Evolutionary conservation across 2,888 invertebrate species (phyloP), one percentile per base, ranked within the genome.

Genomic region (Phragmatobia fuliginosa): DNA sequence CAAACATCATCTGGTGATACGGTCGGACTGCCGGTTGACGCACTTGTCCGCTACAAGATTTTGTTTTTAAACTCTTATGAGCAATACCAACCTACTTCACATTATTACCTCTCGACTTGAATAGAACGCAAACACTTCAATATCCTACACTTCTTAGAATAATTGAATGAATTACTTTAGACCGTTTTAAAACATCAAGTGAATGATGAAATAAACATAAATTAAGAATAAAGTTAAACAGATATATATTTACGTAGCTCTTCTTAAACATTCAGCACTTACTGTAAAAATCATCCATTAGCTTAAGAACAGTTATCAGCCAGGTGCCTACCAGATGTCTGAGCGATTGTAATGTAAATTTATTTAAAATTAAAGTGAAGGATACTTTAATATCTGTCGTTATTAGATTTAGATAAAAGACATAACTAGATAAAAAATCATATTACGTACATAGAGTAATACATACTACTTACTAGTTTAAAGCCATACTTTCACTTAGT

Each of bases 41-140:
- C 67, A 77, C 73, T 78, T 70, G 72, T 69, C 65, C 70, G 71
- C 45, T 72, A 81, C 81, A 75, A 77, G 77, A 72, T 72, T 81
- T 77, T 80, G 80, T 79, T 82, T 80, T 82, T 79, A 80, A 80
- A 69, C 74, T 77, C 69, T 76, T 52, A 61, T 60, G 65, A 74
- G 64, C 68, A 72, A 73, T 73, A 66, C 73, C 71, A 73, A 67
- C 73, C 74, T 73, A 75, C 70, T 77, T 73, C 70, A 73, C 66
- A 71, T 72, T 77, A 78, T 78, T 67, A 70, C 62, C 70, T 75
- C 81, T 82, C 68, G 66, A 73, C 77, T 80, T 59, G 16, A 78
- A 80, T 75, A 70, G 67, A 58, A 73, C 72, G 75, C 81, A 81
- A 82, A 81, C 80, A 81, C 80, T 81, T 74, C 33, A 74, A 63